Evolutionary conservation across 2,888 invertebrate species (phyloP).

Genomic region (Agelastica alni): DNA sequence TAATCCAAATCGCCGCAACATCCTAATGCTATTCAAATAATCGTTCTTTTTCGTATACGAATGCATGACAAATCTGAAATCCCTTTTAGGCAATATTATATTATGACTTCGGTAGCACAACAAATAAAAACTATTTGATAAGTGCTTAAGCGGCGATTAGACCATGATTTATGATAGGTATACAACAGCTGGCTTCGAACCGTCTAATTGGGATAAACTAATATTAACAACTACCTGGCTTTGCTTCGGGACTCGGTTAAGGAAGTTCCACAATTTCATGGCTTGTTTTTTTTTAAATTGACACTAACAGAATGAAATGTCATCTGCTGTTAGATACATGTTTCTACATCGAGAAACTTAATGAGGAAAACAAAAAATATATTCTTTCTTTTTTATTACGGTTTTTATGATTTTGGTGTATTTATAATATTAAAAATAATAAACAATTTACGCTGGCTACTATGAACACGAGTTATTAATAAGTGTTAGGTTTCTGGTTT

Average conservation of each 20-base stretch:
- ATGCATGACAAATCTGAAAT: constrained; percentile 23
- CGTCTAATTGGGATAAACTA: constrained; percentile 33
- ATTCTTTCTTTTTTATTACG: too few relatives aligned
- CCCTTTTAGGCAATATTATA: constrained; percentile 21
- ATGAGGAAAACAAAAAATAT: too few relatives aligned
- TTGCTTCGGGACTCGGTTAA: constrained; percentile 8
- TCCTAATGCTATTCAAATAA: background rate
- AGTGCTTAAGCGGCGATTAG: constrained; percentile 34
- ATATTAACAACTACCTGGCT: constrained; percentile 34
- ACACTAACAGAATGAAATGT: constrained; percentile 31
- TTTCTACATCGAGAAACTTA: constrained; percentile 25
- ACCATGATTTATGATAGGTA: constrained; percentile 35
- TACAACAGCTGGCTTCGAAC: constrained; percentile 32
- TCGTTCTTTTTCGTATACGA: constrained; percentile 3
- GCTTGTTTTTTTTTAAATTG: constrained; percentile 33
- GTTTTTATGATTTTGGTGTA: too few relatives aligned
- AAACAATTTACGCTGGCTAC: too few relatives aligned
- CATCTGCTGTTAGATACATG: constrained; percentile 35
- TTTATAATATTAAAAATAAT: too few relatives aligned
- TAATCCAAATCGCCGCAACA: constrained; percentile 3
- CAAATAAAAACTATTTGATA: constrained; percentile 33
- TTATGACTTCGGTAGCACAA: constrained; percentile 33
- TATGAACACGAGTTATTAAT: too few relatives aligned
- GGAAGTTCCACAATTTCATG: constrained; percentile 28
- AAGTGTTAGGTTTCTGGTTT: too few relatives aligned